Conservation (phyloP, 2,888 invertebrate genomes). For the Drosophila multiciliata region DNA sequence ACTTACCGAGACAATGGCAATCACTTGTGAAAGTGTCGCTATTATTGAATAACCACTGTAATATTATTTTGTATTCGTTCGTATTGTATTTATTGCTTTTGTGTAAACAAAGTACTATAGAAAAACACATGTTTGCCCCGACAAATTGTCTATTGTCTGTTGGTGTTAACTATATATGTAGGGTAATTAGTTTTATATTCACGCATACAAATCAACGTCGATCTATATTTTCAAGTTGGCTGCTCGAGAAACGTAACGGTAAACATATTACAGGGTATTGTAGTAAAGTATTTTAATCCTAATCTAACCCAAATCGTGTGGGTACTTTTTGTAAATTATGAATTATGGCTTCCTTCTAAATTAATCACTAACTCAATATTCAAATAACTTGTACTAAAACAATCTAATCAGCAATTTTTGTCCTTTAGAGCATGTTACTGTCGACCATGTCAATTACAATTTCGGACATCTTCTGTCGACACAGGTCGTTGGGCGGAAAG, state of each 20-base stretch:
- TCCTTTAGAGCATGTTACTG: slow-evolving; percentile 86
- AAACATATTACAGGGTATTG: slow-evolving; percentile 21
- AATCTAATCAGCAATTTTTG: slow-evolving; percentile 18
- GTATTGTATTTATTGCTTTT: slow-evolving; percentile 65
- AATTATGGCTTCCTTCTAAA: slow-evolving; percentile 26
- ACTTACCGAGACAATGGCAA: neutral
- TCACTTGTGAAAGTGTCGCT: neutral
- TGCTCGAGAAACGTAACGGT: slow-evolving; percentile 44
- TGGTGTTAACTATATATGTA: slow-evolving; percentile 23
- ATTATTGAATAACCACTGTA: neutral
- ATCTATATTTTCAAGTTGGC: slow-evolving; percentile 27
- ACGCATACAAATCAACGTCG: slow-evolving; percentile 28
- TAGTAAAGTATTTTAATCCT: slow-evolving; percentile 10
- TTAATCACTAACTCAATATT: slow-evolving; percentile 31
- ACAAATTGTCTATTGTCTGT: slow-evolving; percentile 45
- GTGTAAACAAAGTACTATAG: slow-evolving; percentile 62
- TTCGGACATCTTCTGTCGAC: slow-evolving; percentile 89
- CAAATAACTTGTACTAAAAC: slow-evolving; percentile 7
- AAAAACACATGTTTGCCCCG: slow-evolving; percentile 47
- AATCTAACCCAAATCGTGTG: slow-evolving; percentile 38
- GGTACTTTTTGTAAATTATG: slow-evolving; percentile 6
- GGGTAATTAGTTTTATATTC: slow-evolving; percentile 12
- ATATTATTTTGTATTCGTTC: slow-evolving; percentile 16
- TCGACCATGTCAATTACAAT: slow-evolving; percentile 89
- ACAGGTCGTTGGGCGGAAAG: slow-evolving; percentile 87